These are phyloP conservation scores for Corythoichthys intestinalis DNA, from an alignment of 2,113 vertebrate genomes.

Conservation along the genomic window DNA sequence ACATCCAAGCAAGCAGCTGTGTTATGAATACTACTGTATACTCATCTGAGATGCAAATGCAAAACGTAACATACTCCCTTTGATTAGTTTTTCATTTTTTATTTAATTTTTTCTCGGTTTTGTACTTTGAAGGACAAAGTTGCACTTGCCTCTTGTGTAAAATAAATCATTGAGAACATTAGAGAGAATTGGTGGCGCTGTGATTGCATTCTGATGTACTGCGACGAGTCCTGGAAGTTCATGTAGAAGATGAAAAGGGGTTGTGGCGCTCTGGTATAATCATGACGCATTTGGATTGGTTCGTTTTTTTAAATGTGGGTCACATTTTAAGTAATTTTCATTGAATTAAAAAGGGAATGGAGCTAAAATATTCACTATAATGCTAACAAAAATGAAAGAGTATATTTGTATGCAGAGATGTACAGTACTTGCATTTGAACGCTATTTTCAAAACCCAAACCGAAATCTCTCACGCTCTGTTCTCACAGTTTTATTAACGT, in stretches of 20 bases:
- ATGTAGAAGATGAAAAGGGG: neutral
- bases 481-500: too few species aligned
- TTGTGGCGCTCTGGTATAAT: neutral
- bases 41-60: constrained; percentile 2
- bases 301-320: neutral
- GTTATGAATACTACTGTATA: neutral
- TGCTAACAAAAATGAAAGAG: too few species aligned
- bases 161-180: neutral
- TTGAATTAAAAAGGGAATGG: too few species aligned
- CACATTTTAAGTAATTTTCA: too few species aligned
- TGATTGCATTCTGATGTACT: neutral
- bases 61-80: neutral
- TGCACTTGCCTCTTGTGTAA: neutral
- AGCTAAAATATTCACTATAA: too few species aligned
- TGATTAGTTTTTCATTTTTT: neutral
- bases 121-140: neutral
- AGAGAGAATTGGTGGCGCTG: neutral
- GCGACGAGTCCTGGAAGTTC: neutral
- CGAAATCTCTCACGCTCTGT: too few species aligned
- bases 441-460: too few species aligned
- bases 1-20: constrained; percentile 4
- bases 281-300: neutral
- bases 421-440: too few species aligned
- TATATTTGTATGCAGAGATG: too few species aligned
- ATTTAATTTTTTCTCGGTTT: too few species aligned